Conservation (phyloP, 2,113 vertebrate species). For the Nettapus auritus region DNA sequence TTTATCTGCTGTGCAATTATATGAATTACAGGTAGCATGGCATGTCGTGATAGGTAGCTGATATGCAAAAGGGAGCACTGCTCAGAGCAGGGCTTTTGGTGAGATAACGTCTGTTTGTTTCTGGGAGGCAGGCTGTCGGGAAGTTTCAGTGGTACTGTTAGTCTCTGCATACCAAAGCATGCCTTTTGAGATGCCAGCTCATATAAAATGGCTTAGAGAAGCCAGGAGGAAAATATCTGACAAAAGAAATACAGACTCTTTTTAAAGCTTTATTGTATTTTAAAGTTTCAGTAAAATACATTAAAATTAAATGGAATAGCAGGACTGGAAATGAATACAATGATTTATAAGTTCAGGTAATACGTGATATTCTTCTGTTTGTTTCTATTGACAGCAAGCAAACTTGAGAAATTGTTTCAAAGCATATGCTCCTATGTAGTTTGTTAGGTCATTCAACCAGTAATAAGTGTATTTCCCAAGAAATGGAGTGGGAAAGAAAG, state of each 20-base stretch:
- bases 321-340: neutral
- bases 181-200: neutral
- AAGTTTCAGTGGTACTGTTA: neutral
- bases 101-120: constrained; percentile 5
- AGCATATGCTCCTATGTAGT: neutral
- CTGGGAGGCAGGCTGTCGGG: neutral
- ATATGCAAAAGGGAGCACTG: neutral
- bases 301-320: neutral
- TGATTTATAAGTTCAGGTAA: neutral
- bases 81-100: neutral
- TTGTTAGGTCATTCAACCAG: neutral
- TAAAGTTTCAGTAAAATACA: constrained; percentile 2
- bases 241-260: neutral
- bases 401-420: neutral
- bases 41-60: neutral
- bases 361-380: neutral
- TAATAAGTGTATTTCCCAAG: neutral
- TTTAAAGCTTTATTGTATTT: neutral
- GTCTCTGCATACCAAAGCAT: neutral
- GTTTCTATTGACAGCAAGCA: neutral
- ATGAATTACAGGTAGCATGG: neutral
- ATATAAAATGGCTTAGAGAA: neutral
- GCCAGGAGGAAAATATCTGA: neutral
- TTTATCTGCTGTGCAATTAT: neutral
- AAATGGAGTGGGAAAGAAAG: neutral